Conservation (phyloP, 2,888 invertebrate species). For the Gastracanthus pulcherrimus region DNA sequence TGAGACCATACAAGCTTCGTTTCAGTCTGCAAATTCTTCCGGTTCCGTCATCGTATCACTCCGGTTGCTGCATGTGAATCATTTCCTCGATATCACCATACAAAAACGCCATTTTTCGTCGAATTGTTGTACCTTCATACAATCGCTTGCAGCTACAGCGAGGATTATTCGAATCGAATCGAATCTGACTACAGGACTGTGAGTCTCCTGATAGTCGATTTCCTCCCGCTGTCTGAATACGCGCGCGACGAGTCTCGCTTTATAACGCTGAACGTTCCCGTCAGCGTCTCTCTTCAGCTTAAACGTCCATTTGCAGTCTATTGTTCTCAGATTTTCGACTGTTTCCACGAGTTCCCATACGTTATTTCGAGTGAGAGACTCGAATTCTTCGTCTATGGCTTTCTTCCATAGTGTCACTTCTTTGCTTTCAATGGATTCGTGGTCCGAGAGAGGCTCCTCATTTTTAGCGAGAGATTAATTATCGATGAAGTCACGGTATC, state of each 20-base stretch:
- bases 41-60: constrained; percentile 60
- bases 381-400: constrained; percentile 57
- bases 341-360: constrained; percentile 38
- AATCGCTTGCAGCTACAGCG: constrained; percentile 62
- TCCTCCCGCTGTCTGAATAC: constrained; percentile 64
- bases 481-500: too few relatives aligned
- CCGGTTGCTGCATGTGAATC: constrained; percentile 63
- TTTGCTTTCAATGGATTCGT: constrained; percentile 23
- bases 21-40: constrained; percentile 60
- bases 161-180: constrained; percentile 62
- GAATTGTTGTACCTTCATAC: constrained; percentile 63
- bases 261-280: too few relatives aligned
- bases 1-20: constrained; percentile 66
- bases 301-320: background rate
- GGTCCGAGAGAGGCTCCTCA: constrained; percentile 16
- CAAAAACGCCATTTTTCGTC: constrained; percentile 61
- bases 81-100: constrained; percentile 60
- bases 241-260: constrained; percentile 63
- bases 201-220: constrained; percentile 64
- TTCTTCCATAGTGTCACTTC: constrained; percentile 47
- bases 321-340: background rate
- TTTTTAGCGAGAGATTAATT: too few relatives aligned
- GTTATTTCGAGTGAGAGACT: constrained; percentile 51
- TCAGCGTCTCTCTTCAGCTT: constrained; percentile 57
- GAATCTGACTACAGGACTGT: constrained; percentile 64